phyloP scores from a whole-genome alignment of 2,888 invertebrate genomes.

The Drosophila fulvimacula region DNA sequence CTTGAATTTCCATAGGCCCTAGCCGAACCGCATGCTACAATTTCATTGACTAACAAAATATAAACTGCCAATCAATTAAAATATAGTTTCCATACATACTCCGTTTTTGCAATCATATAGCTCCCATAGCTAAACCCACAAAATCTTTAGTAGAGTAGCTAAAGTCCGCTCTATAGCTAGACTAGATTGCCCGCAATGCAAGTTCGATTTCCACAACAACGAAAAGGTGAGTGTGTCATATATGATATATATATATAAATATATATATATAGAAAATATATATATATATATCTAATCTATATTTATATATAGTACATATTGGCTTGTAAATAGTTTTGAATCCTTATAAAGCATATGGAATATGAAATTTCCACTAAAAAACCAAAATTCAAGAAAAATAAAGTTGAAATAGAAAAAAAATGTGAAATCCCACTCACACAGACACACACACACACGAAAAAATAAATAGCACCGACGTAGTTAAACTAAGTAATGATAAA shows the following conservation, averaged over 20 bases:
- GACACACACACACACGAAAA: conserved; percentile 27
- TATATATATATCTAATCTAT: conserved; percentile 9
- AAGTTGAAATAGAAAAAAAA: conserved; percentile 9
- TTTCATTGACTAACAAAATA: not conserved
- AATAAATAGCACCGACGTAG: conserved; percentile 64
- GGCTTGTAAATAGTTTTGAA: conserved; percentile 73
- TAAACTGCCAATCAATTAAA: not conserved
- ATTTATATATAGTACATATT: conserved; percentile 50
- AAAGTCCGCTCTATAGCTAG: conserved; percentile 21
- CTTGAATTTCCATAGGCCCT: not conserved
- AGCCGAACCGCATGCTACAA: not conserved
- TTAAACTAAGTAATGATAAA: conserved; percentile 63
- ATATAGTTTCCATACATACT: not conserved
- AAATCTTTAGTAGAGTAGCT: conserved; percentile 11
- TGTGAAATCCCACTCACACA: conserved; percentile 18
- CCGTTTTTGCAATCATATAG: not conserved
- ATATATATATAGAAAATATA: conserved; percentile 7
- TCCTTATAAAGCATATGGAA: conserved; percentile 61
- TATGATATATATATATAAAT: conserved; percentile 7
- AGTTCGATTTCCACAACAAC: conserved; percentile 38
- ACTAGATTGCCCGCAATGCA: conserved; percentile 36
- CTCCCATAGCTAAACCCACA: conserved; percentile 1
- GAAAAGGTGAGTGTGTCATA: conserved; percentile 41
- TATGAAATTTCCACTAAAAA: conserved; percentile 39
- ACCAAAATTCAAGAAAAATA: conserved; percentile 16